phyloP scores from a whole-genome alignment of 2,888 invertebrate genomes.

The Mechanitis messenoides region DNA sequence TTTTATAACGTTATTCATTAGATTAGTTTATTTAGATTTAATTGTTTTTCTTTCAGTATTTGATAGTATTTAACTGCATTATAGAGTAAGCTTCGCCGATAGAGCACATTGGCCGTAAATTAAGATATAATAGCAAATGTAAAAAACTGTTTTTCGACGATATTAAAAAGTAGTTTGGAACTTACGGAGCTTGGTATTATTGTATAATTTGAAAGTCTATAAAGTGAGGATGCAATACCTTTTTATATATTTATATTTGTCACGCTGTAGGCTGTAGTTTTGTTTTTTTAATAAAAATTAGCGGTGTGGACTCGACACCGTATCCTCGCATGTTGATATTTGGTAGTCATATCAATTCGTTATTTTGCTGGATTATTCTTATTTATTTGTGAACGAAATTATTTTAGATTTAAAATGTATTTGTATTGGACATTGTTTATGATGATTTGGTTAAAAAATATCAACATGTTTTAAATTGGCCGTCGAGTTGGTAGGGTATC shows the following conservation, averaged over 20 bases:
- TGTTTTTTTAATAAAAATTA: conserved; percentile 39
- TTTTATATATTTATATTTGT: conserved; percentile 60
- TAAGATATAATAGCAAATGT: conserved; percentile 35
- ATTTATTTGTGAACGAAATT: conserved; percentile 11
- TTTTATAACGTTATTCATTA: conserved; percentile 33
- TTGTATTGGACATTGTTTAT: conserved; percentile 1
- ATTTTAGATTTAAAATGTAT: background rate
- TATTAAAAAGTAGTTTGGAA: conserved; percentile 52
- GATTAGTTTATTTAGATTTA: conserved; percentile 42
- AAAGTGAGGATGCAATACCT: conserved; percentile 40
- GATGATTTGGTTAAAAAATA: conserved; percentile 11
- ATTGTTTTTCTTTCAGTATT: conserved; percentile 56
- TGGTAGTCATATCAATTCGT: background rate
- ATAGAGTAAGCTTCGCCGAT: conserved; percentile 52
- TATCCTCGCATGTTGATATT: background rate
- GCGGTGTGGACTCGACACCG: background rate
- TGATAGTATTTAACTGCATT: conserved; percentile 42
- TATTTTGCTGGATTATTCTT: conserved; percentile 1
- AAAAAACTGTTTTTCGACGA: conserved; percentile 32
- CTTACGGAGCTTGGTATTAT: conserved; percentile 49
- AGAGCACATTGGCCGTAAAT: conserved; percentile 63
- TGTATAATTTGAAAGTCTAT: conserved; percentile 37
- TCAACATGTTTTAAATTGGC: conserved; percentile 22
- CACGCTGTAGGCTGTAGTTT: conserved; percentile 47
- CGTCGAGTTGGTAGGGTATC: conserved; percentile 55